Evolutionary conservation across 2,113 vertebrate genomes (phyloP).

Genomic region (Coregonus clupeaformis): DNA sequence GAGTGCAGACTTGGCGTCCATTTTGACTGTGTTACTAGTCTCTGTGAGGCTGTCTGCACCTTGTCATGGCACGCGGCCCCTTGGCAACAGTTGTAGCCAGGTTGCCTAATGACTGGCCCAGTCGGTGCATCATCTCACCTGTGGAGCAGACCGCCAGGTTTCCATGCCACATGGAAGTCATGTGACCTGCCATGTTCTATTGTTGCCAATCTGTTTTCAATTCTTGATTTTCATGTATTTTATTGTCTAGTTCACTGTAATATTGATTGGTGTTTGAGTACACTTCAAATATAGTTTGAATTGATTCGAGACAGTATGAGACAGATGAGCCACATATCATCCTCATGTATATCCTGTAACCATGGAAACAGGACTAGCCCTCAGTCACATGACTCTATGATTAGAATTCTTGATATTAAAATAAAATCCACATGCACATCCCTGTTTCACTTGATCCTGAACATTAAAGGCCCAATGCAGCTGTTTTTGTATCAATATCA

Average conservation of each 20-base stretch:
- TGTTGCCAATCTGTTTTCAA: neutral
- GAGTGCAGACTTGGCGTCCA: slow-evolving; percentile 24
- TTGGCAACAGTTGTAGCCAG: slow-evolving; percentile 17
- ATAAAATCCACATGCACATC: slow-evolving; percentile 23
- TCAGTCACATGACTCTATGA: slow-evolving; percentile 31
- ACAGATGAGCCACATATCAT: neutral
- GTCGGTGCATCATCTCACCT: slow-evolving; percentile 26
- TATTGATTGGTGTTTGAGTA: neutral
- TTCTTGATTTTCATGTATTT: neutral
- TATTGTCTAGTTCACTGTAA: neutral
- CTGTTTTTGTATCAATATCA: no score
- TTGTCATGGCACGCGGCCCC: slow-evolving; percentile 25
- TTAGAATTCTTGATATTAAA: slow-evolving; percentile 39
- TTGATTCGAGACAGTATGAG: neutral
- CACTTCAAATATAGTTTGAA: no score
- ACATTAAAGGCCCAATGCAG: neutral
- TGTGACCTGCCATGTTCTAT: neutral
- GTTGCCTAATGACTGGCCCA: neutral
- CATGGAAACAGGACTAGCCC: slow-evolving; percentile 33
- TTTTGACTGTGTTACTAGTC: slow-evolving; percentile 19
- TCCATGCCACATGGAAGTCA: slow-evolving; percentile 12
- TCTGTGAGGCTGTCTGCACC: slow-evolving; percentile 28
- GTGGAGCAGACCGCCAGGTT: slow-evolving; percentile 26
- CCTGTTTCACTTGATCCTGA: slow-evolving; percentile 9
- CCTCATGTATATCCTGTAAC: slow-evolving; percentile 24